These are phyloP conservation scores for Paratilapia polleni DNA, from an alignment of 2,113 vertebrate genomes.

Conservation along the genomic window DNA sequence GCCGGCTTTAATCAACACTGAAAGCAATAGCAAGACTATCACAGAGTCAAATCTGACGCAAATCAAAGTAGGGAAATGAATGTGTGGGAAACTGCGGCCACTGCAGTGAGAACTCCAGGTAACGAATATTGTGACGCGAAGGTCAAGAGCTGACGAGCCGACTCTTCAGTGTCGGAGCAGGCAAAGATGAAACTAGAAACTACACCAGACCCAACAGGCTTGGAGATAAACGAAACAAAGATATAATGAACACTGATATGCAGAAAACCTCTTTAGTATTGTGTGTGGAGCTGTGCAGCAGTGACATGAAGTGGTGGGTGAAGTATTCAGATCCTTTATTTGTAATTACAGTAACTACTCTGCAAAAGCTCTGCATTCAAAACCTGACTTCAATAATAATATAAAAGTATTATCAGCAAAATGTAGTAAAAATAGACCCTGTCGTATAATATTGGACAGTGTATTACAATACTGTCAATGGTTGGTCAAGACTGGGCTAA, in stretches of 20 bases:
- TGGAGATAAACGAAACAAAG: background rate
- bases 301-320: background rate
- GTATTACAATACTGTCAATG: too few species aligned
- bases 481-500: too few species aligned
- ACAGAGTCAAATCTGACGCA: background rate
- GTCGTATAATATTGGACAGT: too few species aligned
- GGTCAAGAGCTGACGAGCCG: background rate
- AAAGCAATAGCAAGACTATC: constrained; percentile 23
- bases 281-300: background rate
- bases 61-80: constrained; percentile 5
- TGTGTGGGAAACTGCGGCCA: background rate
- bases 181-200: background rate
- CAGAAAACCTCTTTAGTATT: background rate
- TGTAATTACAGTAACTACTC: background rate
- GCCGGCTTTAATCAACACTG: background rate
- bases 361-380: background rate
- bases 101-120: background rate
- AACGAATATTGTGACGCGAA: background rate
- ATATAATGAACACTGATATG: background rate
- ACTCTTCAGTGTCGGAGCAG: background rate
- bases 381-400: background rate
- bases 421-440: background rate
- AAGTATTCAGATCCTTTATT: background rate
- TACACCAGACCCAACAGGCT: background rate
- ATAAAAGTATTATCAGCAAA: background rate